Conservation (phyloP, 2,113 vertebrate species). For the Sapayoa aenigma region DNA sequence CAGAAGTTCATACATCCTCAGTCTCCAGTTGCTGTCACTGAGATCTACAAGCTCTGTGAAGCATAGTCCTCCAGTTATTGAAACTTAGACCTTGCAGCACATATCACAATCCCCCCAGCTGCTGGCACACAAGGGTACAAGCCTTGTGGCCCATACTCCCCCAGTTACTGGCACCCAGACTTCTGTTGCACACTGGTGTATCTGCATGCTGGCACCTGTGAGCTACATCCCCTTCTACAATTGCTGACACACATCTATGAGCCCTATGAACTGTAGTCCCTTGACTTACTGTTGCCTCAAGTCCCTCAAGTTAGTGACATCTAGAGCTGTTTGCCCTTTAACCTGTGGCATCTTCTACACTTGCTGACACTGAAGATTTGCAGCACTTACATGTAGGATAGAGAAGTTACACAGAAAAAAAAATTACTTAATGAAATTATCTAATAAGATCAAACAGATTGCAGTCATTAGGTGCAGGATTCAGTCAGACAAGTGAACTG, state of each 20-base stretch:
- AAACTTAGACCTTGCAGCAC: not conserved
- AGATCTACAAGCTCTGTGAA: not conserved
- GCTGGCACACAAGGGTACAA: not conserved
- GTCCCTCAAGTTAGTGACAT: not conserved
- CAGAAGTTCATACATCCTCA: not conserved
- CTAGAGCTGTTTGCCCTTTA: not conserved
- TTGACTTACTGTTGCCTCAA: not conserved
- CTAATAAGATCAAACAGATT: not conserved
- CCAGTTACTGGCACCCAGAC: not conserved
- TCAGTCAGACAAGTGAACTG: not conserved
- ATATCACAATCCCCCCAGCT: not conserved
- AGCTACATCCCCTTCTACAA: not conserved
- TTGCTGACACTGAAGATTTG: not conserved
- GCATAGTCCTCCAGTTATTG: not conserved
- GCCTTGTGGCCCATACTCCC: not conserved
- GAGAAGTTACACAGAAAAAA: not conserved
- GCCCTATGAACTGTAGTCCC: not conserved
- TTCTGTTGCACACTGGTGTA: not conserved
- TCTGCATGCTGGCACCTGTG: not conserved
- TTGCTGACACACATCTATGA: not conserved
- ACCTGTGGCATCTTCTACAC: not conserved
- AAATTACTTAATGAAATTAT: not conserved
- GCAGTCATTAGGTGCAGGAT: not conserved
- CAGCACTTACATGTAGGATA: not conserved
- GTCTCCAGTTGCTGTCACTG: not conserved